phyloP scores from a whole-genome alignment of 2,888 invertebrate genomes.

The Drosophila nr. fundita region DNA sequence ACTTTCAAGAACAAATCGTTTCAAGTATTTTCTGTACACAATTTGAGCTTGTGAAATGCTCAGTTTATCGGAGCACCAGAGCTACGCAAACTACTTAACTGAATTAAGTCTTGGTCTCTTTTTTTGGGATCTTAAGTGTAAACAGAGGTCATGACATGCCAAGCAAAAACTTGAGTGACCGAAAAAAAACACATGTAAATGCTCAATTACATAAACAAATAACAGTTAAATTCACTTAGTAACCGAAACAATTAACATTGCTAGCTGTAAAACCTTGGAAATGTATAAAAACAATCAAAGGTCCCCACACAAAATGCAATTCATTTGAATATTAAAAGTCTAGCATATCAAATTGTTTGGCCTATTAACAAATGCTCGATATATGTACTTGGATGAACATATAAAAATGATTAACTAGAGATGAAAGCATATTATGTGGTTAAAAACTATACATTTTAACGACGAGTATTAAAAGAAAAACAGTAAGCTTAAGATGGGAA shows the following conservation, averaged over 20 bases:
- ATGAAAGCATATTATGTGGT: not conserved
- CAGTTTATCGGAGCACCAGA: not conserved
- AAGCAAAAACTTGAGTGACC: constrained; percentile 20
- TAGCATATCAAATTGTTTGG: constrained; percentile 36
- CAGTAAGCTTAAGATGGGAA: not conserved
- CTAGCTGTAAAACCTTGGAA: constrained; percentile 19
- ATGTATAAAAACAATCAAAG: constrained; percentile 31
- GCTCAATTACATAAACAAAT: constrained; percentile 23
- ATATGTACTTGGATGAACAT: constrained; percentile 7
- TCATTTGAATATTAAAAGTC: constrained; percentile 39
- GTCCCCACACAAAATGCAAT: constrained; percentile 33
- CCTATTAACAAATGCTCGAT: constrained; percentile 27
- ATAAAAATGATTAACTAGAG: constrained; percentile 9
- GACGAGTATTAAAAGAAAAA: not conserved
- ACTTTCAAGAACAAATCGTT: constrained; percentile 14
- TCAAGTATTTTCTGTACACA: constrained; percentile 2
- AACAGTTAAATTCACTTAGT: constrained; percentile 28
- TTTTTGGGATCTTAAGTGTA: constrained; percentile 7
- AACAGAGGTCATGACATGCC: constrained; percentile 49
- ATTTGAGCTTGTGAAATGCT: constrained; percentile 4
- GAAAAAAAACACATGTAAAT: constrained; percentile 26
- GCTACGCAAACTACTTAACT: constrained; percentile 5
- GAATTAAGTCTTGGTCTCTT: constrained; percentile 8
- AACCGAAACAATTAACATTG: constrained; percentile 57
- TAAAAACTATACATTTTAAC: too few species aligned